Conservation (phyloP, 1,140 invertebrate genomes). For the Popillia japonica region DNA sequence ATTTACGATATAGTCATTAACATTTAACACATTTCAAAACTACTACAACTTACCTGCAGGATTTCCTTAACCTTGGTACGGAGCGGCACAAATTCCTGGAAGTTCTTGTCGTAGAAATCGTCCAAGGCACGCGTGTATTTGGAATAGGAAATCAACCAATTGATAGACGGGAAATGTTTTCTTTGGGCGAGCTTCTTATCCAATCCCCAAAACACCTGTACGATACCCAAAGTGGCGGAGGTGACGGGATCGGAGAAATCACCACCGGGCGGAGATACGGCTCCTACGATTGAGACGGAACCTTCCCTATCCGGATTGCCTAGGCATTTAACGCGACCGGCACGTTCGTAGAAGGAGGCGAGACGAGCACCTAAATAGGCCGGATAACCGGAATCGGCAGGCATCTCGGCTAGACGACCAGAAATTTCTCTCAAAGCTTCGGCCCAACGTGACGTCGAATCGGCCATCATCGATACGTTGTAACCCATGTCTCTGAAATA, state of each 20-base stretch:
- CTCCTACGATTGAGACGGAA: constrained; percentile 99
- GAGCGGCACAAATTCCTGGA: constrained; percentile 96
- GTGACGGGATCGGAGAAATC: constrained; percentile 99
- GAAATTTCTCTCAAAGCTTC: constrained; percentile 99
- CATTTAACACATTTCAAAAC: neutral
- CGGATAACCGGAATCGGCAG: constrained; percentile 98
- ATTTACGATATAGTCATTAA: constrained; percentile 21
- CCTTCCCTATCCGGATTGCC: constrained; percentile 98
- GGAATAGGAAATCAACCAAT: constrained; percentile 99
- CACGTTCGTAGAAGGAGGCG: constrained; percentile 99
- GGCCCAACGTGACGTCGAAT: constrained; percentile 99
- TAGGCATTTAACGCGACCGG: constrained; percentile 96
- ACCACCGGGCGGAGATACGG: constrained; percentile 99
- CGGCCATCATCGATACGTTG: constrained; percentile 99
- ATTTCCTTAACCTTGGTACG: constrained; percentile 96
- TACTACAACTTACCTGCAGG: constrained; percentile 70
- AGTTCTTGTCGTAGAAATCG: constrained; percentile 99
- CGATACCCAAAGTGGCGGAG: constrained; percentile 95
- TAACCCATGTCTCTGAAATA: constrained; percentile 99
- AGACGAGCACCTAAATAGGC: constrained; percentile 97
- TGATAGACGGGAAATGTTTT: constrained; percentile 99
- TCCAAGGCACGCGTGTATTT: constrained; percentile 98
- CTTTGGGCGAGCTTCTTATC: constrained; percentile 99
- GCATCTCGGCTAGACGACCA: constrained; percentile 99
- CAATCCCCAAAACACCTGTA: constrained; percentile 99